Conservation (phyloP, 2,113 vertebrate species). For the Salvelinus sp. region DNA sequence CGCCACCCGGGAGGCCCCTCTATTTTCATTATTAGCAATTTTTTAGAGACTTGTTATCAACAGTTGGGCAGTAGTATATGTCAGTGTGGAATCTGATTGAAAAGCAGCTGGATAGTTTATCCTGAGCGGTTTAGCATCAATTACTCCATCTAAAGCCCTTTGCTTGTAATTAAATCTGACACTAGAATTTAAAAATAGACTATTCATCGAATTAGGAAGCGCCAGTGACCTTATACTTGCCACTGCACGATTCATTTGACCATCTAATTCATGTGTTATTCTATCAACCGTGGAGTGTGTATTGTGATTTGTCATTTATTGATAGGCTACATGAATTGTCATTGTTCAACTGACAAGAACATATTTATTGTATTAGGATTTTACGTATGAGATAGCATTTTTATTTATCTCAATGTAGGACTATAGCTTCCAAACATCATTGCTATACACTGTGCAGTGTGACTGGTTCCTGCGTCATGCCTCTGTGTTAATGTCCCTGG, state of each 20-base stretch:
- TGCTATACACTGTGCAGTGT: neutral
- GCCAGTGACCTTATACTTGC: conserved; percentile 1
- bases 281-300: neutral
- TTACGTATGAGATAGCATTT: neutral
- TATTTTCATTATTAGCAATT: neutral
- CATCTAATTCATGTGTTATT: neutral
- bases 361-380: neutral
- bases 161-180: conserved; percentile 47
- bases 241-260: neutral
- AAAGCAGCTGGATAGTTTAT: conserved; percentile 38
- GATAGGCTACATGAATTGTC: neutral
- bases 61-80: too few relatives aligned
- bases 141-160: conserved; percentile 30
- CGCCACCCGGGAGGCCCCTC: too few relatives aligned
- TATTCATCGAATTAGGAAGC: conserved; percentile 34
- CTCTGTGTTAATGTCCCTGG: too few relatives aligned
- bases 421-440: neutral
- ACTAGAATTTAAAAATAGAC: conserved; percentile 23
- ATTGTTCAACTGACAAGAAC: neutral
- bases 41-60: neutral
- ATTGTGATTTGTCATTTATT: neutral
- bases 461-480: too few relatives aligned
- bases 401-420: neutral
- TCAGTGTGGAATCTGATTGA: conserved; percentile 3
- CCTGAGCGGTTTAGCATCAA: conserved; percentile 32